Conservation (phyloP, 2,113 vertebrate genomes). For the Dolichallabes microphthalmus region DNA sequence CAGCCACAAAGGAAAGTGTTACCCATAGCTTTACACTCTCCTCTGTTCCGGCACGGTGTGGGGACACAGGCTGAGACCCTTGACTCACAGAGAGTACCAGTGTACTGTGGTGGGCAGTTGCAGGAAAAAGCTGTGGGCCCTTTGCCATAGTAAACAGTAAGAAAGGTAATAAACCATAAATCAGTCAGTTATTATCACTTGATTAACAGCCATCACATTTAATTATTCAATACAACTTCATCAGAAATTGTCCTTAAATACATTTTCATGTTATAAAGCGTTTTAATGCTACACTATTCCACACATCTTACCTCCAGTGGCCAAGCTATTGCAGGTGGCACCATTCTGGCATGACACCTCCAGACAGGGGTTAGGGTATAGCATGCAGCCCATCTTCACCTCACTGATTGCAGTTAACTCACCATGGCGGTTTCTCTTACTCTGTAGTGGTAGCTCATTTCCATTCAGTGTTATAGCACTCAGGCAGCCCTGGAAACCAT, state of each 20-base stretch:
- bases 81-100: constrained; percentile 87
- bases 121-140: constrained; percentile 82
- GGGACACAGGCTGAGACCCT: constrained; percentile 89
- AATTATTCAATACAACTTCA: background rate
- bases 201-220: background rate
- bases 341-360: constrained; percentile 86
- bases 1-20: constrained; percentile 86
- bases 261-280: background rate
- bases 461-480: constrained; percentile 84
- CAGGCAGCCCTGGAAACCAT: constrained; percentile 93
- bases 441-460: constrained; percentile 88
- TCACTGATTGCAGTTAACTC: constrained; percentile 89
- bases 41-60: constrained; percentile 88
- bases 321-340: constrained; percentile 82
- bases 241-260: background rate
- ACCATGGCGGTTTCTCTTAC: constrained; percentile 88
- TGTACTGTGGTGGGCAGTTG: constrained; percentile 86
- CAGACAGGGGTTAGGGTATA: constrained; percentile 87
- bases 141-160: constrained; percentile 46
- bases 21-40: constrained; percentile 82
- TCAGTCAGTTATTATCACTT: background rate
- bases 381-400: constrained; percentile 87
- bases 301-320: constrained; percentile 71
- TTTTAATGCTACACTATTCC: background rate
- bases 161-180: background rate